phyloP scores from a whole-genome alignment of 1,140 invertebrate genomes.

The Drusus annulatus region DNA sequence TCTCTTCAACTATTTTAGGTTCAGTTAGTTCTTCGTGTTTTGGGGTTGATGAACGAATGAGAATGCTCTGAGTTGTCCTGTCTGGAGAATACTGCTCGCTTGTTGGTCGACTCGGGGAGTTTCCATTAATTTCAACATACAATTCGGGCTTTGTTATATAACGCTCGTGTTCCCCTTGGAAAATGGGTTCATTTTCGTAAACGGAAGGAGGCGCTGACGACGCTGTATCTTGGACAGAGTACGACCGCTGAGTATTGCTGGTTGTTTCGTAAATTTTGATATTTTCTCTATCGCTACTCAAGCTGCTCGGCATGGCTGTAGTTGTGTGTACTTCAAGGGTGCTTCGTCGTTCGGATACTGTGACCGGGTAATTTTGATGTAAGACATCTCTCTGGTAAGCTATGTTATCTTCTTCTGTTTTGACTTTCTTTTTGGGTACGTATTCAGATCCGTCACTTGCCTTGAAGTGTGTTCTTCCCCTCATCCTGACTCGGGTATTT shows the following conservation, averaged over 20 bases:
- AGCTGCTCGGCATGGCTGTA: slow-evolving; percentile 46
- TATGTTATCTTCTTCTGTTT: slow-evolving; percentile 64
- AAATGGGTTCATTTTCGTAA: slow-evolving; percentile 54
- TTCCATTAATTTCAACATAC: slow-evolving; percentile 50
- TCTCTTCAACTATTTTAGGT: slow-evolving; percentile 15
- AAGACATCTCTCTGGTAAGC: slow-evolving; percentile 75
- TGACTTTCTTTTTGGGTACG: slow-evolving; percentile 63
- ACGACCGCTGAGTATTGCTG: slow-evolving; percentile 45
- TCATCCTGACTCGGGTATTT: slow-evolving; percentile 61
- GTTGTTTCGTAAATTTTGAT: slow-evolving; percentile 58
- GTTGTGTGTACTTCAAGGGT: slow-evolving; percentile 59
- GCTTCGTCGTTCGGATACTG: slow-evolving; percentile 67
- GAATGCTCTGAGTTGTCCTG: slow-evolving; percentile 33
- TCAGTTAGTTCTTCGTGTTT: slow-evolving; percentile 46
- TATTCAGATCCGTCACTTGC: slow-evolving; percentile 57
- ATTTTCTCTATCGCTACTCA: slow-evolving; percentile 47
- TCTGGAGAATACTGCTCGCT: slow-evolving; percentile 41
- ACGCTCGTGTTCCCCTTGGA: slow-evolving; percentile 54
- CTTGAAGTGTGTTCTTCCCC: slow-evolving; percentile 67
- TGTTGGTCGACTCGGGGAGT: slow-evolving; percentile 7
- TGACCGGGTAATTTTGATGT: slow-evolving; percentile 75
- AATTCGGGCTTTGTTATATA: slow-evolving; percentile 52
- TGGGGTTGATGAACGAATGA: slow-evolving; percentile 25
- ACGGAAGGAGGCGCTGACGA: slow-evolving; percentile 36
- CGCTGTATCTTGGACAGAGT: slow-evolving; percentile 13